Conservation (phyloP, 2,113 vertebrate genomes). For the Campylomormyrus numenius region DNA sequence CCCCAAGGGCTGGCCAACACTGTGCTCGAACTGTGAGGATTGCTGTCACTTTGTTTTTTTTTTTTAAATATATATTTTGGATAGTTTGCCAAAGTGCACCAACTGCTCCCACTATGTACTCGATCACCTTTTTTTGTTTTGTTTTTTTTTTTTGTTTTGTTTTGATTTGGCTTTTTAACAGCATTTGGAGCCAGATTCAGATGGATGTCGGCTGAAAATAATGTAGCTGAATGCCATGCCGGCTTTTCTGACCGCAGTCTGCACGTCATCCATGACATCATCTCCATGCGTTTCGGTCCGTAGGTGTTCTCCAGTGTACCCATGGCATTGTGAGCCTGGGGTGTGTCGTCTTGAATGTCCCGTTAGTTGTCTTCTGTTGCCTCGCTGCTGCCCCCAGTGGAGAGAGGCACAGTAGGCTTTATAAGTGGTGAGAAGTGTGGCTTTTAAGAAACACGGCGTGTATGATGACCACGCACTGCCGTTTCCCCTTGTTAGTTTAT, state of each 20-base stretch:
- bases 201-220: neutral
- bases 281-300: neutral
- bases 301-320: neutral
- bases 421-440: neutral
- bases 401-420: neutral
- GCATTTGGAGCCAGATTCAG: neutral
- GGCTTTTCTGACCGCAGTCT: neutral
- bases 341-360: neutral
- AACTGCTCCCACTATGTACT: neutral
- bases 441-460: neutral
- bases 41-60: neutral
- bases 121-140: neutral
- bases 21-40: neutral
- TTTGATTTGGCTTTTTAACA: neutral
- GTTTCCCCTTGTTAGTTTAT: neutral
- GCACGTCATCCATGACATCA: neutral
- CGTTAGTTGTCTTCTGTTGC: neutral
- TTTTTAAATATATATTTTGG: neutral
- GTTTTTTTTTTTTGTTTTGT: neutral
- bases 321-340: neutral
- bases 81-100: slow-evolving; percentile 4
- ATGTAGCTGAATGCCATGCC: neutral
- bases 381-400: neutral
- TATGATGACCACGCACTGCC: neutral
- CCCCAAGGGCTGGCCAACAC: neutral